phyloP scores from a whole-genome alignment of 2,888 invertebrate species.

The Aphrophora alni region DNA sequence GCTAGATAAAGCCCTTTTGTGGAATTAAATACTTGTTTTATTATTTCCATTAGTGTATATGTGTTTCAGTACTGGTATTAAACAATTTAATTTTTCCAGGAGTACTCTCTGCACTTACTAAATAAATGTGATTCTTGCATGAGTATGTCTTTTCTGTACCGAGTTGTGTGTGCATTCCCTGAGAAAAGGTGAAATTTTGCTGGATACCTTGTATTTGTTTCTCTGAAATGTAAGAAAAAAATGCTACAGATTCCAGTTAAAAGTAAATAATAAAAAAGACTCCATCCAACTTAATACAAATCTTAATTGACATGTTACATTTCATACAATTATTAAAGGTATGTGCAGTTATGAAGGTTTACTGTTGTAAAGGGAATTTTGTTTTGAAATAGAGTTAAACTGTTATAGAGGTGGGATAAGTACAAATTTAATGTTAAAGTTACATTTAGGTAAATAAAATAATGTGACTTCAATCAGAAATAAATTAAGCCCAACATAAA shows the following conservation, averaged over 20 bases:
- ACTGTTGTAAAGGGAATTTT: not conserved
- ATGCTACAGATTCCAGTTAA: not conserved
- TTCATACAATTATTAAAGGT: no score
- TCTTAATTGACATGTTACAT: not conserved
- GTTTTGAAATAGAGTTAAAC: no score
- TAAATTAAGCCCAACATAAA: no score
- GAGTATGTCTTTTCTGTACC: constrained; percentile 26
- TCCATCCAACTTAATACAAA: not conserved
- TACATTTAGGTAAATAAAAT: no score
- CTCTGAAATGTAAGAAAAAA: not conserved
- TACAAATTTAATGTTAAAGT: no score
- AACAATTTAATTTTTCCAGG: not conserved
- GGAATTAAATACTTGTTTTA: no score
- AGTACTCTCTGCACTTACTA: not conserved
- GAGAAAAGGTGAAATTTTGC: constrained; percentile 19
- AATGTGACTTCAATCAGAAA: no score
- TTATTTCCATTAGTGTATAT: not conserved
- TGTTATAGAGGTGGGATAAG: no score
- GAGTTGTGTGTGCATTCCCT: constrained; percentile 17
- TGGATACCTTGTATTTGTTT: constrained; percentile 12
- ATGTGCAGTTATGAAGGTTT: not conserved
- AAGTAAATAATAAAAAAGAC: not conserved
- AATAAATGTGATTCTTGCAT: constrained; percentile 21
- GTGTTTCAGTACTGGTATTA: no score
- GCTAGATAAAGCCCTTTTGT: no score